Evolutionary conservation across 64 coral and sea anemone species (phyloP).

Genomic region (Stichodactyla mertensii): DNA sequence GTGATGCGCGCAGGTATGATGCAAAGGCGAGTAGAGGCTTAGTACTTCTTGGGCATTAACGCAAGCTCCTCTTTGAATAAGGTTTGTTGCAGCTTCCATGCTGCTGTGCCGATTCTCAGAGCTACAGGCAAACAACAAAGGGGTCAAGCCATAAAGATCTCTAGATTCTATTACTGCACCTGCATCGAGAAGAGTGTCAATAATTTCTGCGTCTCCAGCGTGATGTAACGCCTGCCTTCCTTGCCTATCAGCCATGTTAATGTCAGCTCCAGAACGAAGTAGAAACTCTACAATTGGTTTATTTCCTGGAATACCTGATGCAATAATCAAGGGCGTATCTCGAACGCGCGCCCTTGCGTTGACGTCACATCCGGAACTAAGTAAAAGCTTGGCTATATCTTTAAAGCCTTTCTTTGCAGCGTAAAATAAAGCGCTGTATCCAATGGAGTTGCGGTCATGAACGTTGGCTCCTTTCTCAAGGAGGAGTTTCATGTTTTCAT

Average conservation of each 20-base stretch:
- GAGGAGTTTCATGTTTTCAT: conserved; percentile 60
- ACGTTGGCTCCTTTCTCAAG: conserved; percentile 40
- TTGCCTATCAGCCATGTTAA: conserved; percentile 58
- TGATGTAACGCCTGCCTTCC: conserved; percentile 74
- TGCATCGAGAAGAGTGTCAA: conserved; percentile 30
- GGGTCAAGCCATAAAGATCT: conserved; percentile 60
- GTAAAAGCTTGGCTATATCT: conserved; percentile 42
- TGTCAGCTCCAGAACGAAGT: conserved; percentile 46
- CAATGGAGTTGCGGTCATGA: conserved; percentile 50
- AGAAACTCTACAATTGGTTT: conserved; percentile 42
- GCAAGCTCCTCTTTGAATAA: conserved; percentile 50
- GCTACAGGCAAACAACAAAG: conserved; percentile 54
- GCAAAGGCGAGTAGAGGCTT: conserved; percentile 51
- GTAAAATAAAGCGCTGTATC: conserved; percentile 63
- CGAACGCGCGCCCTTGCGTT: conserved; percentile 58
- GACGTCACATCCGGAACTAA: conserved; percentile 45
- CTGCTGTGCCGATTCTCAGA: conserved; percentile 37
- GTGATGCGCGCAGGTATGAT: conserved; percentile 43
- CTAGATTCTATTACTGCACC: conserved; percentile 57
- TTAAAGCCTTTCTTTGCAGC: conserved; percentile 55
- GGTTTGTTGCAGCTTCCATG: conserved; percentile 24
- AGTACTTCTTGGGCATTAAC: conserved; percentile 51
- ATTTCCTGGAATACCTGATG: conserved; percentile 44
- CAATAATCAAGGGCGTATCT: conserved; percentile 52
- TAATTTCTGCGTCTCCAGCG: conserved; percentile 49